A percentile compares a stretch with the other conserved stretches of the same genome.
phyloP scores from a whole-genome alignment of 92 coral and sea anemone species.

The Porites rus region DNA sequence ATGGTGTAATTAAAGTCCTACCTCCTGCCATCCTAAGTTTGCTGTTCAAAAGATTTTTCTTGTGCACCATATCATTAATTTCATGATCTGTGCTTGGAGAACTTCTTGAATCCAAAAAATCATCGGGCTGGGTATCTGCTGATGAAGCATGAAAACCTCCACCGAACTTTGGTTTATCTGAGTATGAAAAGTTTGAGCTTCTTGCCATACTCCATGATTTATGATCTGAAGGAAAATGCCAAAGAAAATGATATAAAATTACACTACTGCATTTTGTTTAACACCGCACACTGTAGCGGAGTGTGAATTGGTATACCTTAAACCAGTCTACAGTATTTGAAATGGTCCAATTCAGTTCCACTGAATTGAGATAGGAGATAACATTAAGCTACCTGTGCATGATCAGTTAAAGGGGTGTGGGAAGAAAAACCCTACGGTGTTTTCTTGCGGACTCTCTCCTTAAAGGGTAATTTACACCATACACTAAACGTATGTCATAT shows the following conservation, averaged over 20 bases:
- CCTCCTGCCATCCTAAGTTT: conserved; percentile 86
- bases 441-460: too few species aligned
- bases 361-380: too few species aligned
- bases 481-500: too few species aligned
- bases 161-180: conserved; percentile 46
- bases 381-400: too few species aligned
- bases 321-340: too few species aligned
- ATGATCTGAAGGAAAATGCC: conserved; percentile 39
- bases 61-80: conserved; percentile 61
- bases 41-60: conserved; percentile 74
- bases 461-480: too few species aligned
- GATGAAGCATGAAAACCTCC: conserved; percentile 6
- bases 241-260: neutral
- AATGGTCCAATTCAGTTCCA: too few species aligned
- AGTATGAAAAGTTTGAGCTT: conserved; percentile 67
- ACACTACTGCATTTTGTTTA: too few species aligned
- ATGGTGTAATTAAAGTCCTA: conserved; percentile 8
- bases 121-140: conserved; percentile 23
- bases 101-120: conserved; percentile 33
- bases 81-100: conserved; percentile 24
- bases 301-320: too few species aligned
- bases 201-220: conserved; percentile 77
- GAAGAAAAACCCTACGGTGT: too few species aligned
- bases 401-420: too few species aligned
- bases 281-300: too few species aligned